Evolutionary conservation across 1,140 invertebrate species (phyloP), one percentile per base, ranked within the genome.

Genomic region (Drepana arcuata): DNA sequence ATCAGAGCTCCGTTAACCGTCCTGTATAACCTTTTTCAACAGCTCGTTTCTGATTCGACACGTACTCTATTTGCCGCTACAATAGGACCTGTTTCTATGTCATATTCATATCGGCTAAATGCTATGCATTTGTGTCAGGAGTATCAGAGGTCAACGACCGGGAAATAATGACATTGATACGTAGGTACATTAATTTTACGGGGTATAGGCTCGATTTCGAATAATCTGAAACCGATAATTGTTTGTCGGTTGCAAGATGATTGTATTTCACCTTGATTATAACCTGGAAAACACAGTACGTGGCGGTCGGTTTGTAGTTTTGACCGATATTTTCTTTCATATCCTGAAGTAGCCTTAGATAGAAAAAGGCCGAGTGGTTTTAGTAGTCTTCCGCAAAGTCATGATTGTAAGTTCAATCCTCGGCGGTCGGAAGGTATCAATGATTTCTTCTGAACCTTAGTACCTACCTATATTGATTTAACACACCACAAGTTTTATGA

Each of bases 21-120:
- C 72, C 77, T 48, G 66, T 71, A 71, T 78, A 56, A 51, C 77
- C 73, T 73, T 78, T 72, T 80, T 69, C 49, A 73, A 68, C 45
- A 46, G 51, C 39, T 49, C 54, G 63, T 66, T 64, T 63, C 69
- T 65, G 62, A 81, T 81, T 81, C 72, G 77, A 70, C 68, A 77
- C 77, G 69, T 73, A 75, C 68, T 71, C 60, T 58, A 74, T 70
- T 61, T 62, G 59, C 34, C 27, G 36, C 58, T 50, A 81, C 73
- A 78, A 78, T 81, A 65, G 70, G 58, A 69, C 59, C 36, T 68
- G 64, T 66, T 71, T 60, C 61, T 54, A 49, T 71, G 71, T 75
- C 73, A 72, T 68, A 65, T 74, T 64, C 68, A 68, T 74, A 70
- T 53, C 51, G 33, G 44, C 48, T 54, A 52, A 61, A 55, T 52